These are phyloP conservation scores for Orthosia cruda DNA, from an alignment of 2,888 invertebrate species.

Conservation along the genomic window DNA sequence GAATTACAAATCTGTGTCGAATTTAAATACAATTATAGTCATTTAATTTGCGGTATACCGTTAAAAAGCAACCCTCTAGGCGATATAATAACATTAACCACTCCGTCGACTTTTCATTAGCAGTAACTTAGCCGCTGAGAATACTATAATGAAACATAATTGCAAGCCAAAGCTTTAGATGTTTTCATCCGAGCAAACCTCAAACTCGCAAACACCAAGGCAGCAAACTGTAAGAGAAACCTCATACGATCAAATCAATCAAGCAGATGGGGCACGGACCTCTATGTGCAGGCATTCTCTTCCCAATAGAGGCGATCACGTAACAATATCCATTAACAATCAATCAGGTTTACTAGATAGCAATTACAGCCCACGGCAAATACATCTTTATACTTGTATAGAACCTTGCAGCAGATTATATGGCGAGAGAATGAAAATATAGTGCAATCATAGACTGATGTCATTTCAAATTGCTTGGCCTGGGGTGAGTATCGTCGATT, in stretches of 20 bases:
- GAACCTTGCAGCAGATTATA: conserved; percentile 74
- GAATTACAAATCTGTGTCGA: conserved; percentile 8
- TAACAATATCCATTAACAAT: conserved; percentile 84
- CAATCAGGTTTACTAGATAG: conserved; percentile 77
- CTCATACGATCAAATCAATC: conserved; percentile 72
- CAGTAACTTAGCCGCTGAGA: conserved; percentile 84
- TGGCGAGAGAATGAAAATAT: conserved; percentile 76
- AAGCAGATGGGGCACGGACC: conserved; percentile 61
- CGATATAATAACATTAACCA: conserved; percentile 82
- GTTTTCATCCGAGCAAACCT: conserved; percentile 67
- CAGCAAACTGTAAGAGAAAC: conserved; percentile 67
- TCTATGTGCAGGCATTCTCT: conserved; percentile 68
- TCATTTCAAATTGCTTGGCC: conserved; percentile 81
- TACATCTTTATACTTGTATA: conserved; percentile 73
- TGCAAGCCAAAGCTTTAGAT: conserved; percentile 71
- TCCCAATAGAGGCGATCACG: conserved; percentile 72
- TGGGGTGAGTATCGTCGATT: conserved; percentile 79
- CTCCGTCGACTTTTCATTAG: conserved; percentile 84
- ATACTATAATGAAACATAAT: conserved; percentile 76
- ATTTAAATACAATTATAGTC: conserved; percentile 40
- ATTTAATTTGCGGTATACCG: conserved; percentile 43
- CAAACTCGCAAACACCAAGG: conserved; percentile 46
- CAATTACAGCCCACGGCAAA: conserved; percentile 76
- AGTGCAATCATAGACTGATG: conserved; percentile 79
- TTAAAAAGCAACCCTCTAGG: conserved; percentile 75